A percentile compares a stretch with the other conserved stretches of the same genome.
These are phyloP conservation scores for Luperina testacea DNA, from an alignment of 2,888 invertebrate genomes.

Conservation along the genomic window DNA sequence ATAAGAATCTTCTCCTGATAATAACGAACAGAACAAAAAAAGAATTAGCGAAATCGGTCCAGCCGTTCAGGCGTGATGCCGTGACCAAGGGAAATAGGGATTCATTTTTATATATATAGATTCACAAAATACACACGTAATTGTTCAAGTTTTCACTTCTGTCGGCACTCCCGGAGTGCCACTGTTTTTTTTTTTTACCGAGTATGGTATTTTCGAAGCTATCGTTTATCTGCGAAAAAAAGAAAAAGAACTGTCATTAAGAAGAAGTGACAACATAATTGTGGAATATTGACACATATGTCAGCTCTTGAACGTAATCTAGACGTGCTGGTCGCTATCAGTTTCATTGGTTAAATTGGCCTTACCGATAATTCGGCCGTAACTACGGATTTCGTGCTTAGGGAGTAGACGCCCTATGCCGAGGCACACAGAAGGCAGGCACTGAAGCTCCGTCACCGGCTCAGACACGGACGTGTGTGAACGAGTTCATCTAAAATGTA, in stretches of 20 bases:
- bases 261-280: not conserved
- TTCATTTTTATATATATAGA: no score
- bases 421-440: not conserved
- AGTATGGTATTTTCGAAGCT: not conserved
- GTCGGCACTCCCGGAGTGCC: no score
- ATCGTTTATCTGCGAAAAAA: not conserved
- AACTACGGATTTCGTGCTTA: not conserved
- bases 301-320: not conserved
- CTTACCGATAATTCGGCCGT: not conserved
- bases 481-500: not conserved
- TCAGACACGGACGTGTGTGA: not conserved
- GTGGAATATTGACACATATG: not conserved
- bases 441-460: not conserved
- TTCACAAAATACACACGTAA: no score
- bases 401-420: not conserved
- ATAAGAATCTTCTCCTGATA: no score
- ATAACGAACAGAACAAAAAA: no score
- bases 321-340: not conserved
- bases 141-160: no score
- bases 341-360: not conserved
- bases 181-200: no score
- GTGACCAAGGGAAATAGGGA: no score
- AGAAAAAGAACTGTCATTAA: not conserved
- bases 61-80: no score
- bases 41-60: no score